phyloP scores from a whole-genome alignment of 2,797 vertebrate species.

The Acrossocheilus fasciatus region DNA sequence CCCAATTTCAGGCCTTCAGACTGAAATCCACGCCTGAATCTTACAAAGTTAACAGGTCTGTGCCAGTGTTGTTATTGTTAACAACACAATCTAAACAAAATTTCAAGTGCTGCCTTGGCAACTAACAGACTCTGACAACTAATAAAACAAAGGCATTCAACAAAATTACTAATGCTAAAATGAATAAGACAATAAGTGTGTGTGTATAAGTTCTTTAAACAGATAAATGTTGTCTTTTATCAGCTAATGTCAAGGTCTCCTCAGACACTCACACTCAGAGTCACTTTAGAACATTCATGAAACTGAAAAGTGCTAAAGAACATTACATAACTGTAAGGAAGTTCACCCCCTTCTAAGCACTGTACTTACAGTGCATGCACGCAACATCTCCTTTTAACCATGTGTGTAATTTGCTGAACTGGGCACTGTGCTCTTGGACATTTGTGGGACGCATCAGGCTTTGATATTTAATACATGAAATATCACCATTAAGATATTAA shows the following conservation, averaged over 20 bases:
- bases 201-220: background rate
- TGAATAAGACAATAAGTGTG: background rate
- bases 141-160: background rate
- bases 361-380: background rate
- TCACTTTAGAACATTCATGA: background rate
- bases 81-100: background rate
- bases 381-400: background rate
- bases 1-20: background rate
- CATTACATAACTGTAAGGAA: conserved; percentile 13
- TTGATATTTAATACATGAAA: background rate
- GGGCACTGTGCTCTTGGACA: background rate
- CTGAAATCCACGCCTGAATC: background rate
- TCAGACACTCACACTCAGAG: background rate
- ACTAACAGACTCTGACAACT: background rate
- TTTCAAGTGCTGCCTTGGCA: background rate
- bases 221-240: background rate
- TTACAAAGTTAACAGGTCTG: background rate
- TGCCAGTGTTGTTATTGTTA: background rate
- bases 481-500: background rate
- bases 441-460: background rate
- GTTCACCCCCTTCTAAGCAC: background rate
- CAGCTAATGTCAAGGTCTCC: conserved; percentile 10
- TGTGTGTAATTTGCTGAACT: background rate
- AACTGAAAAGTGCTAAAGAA: background rate
- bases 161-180: background rate